Conservation (phyloP, 2,888 invertebrate genomes). For the Tethea ocularis region DNA sequence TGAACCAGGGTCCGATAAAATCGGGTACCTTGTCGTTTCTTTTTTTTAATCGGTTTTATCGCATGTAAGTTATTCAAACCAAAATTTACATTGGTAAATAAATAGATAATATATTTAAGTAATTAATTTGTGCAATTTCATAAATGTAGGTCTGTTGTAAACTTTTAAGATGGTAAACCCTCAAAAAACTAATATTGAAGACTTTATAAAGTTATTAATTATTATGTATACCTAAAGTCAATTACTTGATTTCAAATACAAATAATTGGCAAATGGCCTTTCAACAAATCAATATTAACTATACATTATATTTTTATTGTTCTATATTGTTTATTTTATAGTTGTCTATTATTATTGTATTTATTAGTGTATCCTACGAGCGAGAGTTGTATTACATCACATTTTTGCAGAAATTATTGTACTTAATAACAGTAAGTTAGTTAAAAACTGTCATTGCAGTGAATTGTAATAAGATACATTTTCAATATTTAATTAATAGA, state of each 20-base stretch:
- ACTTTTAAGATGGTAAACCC: background rate
- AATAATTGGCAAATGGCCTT: background rate
- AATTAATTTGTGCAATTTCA: too few species aligned
- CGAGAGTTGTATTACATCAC: background rate
- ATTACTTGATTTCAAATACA: background rate
- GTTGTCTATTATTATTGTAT: background rate
- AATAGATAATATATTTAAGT: too few species aligned
- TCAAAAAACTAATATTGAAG: background rate
- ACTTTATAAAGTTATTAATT: too few species aligned
- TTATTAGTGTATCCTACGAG: background rate
- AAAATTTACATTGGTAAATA: too few species aligned
- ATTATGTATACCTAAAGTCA: background rate
- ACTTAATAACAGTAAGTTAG: background rate
- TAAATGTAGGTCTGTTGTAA: too few species aligned
- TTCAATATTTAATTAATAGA: background rate
- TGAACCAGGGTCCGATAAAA: too few species aligned
- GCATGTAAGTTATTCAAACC: too few species aligned
- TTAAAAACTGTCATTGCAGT: slow-evolving; percentile 1
- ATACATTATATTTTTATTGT: background rate
- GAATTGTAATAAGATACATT: background rate
- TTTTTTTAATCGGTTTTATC: too few species aligned
- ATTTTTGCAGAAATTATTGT: background rate
- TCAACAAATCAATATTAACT: background rate
- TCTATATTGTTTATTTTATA: background rate
- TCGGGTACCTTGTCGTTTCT: too few species aligned